phyloP scores from a whole-genome alignment of 2,888 invertebrate species.

The Drosophila monieri region DNA sequence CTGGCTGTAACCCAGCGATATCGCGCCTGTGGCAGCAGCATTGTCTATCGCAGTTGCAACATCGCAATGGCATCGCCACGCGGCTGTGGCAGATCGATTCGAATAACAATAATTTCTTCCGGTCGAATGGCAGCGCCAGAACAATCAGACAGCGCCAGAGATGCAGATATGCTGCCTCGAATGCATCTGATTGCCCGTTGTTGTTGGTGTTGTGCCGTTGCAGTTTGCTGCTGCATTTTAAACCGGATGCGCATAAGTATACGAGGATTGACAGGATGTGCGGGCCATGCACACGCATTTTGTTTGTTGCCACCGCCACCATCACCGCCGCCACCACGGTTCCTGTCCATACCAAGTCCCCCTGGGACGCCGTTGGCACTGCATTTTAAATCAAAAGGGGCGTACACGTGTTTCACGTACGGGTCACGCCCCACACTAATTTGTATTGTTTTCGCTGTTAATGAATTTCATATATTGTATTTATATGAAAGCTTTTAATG shows the following conservation, averaged over 20 bases:
- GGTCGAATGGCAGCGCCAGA: conserved; percentile 66
- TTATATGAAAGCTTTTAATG: conserved; percentile 36
- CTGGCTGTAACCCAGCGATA: conserved; percentile 63
- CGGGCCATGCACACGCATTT: conserved; percentile 68
- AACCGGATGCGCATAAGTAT: conserved; percentile 76
- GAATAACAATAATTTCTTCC: conserved; percentile 80
- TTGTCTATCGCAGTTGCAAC: conserved; percentile 46
- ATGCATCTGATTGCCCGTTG: conserved; percentile 48
- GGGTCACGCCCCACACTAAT: conserved; percentile 36
- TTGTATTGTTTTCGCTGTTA: conserved; percentile 46
- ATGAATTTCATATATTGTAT: conserved; percentile 50
- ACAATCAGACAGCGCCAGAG: conserved; percentile 44
- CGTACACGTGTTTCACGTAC: conserved; percentile 23
- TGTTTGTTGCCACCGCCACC: conserved; percentile 48
- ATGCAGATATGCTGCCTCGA: conserved; percentile 48
- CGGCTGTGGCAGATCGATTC: conserved; percentile 70
- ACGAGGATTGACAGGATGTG: conserved; percentile 76
- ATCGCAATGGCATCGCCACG: conserved; percentile 47
- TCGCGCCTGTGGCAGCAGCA: conserved; percentile 43
- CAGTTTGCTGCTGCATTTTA: conserved; percentile 36
- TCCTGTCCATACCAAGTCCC: conserved; percentile 5
- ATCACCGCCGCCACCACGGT: neutral
- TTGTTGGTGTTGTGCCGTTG: conserved; percentile 48
- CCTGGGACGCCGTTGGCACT: neutral
- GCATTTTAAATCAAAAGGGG: conserved; percentile 26